A percentile compares a stretch with the other conserved stretches of the same genome.
Conservation (phyloP, 2,888 invertebrate genomes). For the Torymus auratus region DNA sequence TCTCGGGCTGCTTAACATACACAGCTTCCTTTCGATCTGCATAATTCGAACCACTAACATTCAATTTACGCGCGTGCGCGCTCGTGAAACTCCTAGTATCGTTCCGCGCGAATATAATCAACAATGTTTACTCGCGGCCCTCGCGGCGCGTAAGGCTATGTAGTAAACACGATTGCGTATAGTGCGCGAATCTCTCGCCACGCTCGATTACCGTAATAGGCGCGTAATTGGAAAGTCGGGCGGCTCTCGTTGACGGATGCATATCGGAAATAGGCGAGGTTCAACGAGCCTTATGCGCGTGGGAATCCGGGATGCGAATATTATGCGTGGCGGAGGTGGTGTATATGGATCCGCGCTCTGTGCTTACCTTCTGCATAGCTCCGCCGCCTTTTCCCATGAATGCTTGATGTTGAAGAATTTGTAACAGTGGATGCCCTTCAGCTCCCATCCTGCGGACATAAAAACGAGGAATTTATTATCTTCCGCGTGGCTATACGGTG, state of each 20-base stretch:
- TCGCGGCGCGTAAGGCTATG: too few species aligned
- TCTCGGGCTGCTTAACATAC: constrained; percentile 1
- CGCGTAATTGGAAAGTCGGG: constrained; percentile 32
- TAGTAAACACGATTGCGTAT: too few species aligned
- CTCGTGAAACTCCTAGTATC: neutral
- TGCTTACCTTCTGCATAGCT: constrained; percentile 93
- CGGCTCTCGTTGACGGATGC: constrained; percentile 9
- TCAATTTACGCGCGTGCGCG: constrained; percentile 13
- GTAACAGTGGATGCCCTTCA: constrained; percentile 93
- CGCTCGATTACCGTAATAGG: constrained; percentile 38
- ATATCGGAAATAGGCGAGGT: constrained; percentile 14
- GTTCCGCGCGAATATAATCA: too few species aligned
- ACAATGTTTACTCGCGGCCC: too few species aligned
- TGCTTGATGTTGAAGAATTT: constrained; percentile 97
- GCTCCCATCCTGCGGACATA: constrained; percentile 87
- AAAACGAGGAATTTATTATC: constrained; percentile 44
- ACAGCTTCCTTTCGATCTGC: constrained; percentile 29
- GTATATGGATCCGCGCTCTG: too few species aligned
- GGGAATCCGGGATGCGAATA: constrained; percentile 22
- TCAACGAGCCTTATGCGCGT: constrained; percentile 10
- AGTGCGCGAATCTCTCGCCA: too few species aligned
- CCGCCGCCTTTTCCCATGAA: constrained; percentile 97
- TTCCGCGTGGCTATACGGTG: too few species aligned
- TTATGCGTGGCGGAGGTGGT: neutral
- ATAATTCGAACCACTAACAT: neutral